Evolutionary conservation across 1,140 invertebrate genomes (phyloP).

Genomic region (Drosophila murphyi): DNA sequence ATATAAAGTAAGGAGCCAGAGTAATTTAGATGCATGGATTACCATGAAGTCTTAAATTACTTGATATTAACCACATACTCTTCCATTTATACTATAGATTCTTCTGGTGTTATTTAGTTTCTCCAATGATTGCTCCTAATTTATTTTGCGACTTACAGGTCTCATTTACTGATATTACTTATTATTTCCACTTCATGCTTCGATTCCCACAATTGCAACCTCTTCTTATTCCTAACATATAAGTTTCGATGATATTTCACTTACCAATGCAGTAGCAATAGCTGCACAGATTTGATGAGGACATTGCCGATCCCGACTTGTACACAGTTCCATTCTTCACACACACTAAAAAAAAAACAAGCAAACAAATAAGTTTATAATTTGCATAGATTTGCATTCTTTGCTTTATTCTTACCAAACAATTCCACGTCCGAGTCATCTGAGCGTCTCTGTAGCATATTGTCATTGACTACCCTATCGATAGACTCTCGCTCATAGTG

Average conservation of each 20-base stretch:
- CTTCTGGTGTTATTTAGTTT: no score
- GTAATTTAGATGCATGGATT: no score
- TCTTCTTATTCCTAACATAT: neutral
- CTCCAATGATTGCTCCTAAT: no score
- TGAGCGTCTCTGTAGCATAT: conserved; percentile 75
- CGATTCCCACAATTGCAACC: neutral
- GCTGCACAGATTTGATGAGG: conserved; percentile 90
- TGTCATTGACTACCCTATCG: conserved; percentile 82
- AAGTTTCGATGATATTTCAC: conserved; percentile 7
- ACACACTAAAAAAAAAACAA: conserved; percentile 58
- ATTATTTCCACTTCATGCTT: neutral
- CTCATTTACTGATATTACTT: neutral
- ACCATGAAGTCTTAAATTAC: no score
- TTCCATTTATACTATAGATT: no score
- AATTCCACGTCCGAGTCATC: conserved; percentile 79
- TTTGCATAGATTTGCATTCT: no score
- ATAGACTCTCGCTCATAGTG: conserved; percentile 83
- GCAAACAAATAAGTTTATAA: no score
- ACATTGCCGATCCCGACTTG: conserved; percentile 91
- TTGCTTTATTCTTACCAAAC: conserved; percentile 51
- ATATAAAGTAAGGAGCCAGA: no score
- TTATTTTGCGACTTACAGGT: neutral
- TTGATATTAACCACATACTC: no score
- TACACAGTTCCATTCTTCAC: conserved; percentile 83
- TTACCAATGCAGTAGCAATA: conserved; percentile 93